Base-by-base conservation (phyloP, 2,797 vertebrate genomes). In the Lophotriccus pileatus region DNA sequence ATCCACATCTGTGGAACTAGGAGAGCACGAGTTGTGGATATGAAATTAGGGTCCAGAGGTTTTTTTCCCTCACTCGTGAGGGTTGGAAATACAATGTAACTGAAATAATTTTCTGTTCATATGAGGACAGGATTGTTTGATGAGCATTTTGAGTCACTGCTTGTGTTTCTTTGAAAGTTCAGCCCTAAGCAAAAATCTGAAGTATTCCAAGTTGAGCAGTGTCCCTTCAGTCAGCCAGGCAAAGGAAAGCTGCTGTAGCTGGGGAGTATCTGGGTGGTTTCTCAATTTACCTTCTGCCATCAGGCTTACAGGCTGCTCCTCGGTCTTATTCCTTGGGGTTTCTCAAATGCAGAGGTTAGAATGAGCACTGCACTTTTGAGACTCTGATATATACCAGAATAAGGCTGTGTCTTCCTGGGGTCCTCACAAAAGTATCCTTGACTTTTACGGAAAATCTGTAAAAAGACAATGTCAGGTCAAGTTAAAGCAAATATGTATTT, bases 211-310 rank as follows among this genome's bases (percentile, higher is more conserved):
- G 36, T 34, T 80, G 52, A 76, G 25, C 44, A 75, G 30, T 12
- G 22, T 63, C 13, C 53, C 41, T 83, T 67, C 46, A 53, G 49
- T 49, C 9, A 9, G 28, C 7, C 50, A 41, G 49, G 62, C 30
- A 67, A 47, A 77, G 44, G 24, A 60, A 60, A 84, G 49, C 47
- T 89, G 18, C 62, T 68, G 21, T 41, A 56, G 43, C 44, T 18
- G 32, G 68, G 69, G 47, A 34, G 16, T 25, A 10, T 32, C 50
- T 0, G 0, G 37, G n/a, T 32, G 28, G 9, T 73, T 74, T 85
- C 60, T 74, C 76, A 58, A 7, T 10, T 79, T 5, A 17, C 14
- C 24, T 12, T 64, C 47, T 85, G 44, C 68, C 34, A 14, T 67
- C 36, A 73, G 50, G 34, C 30, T 68, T 75, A 55, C 27, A 62